Conservation (phyloP, 2,888 invertebrate genomes). For the Uropetala carovei region DNA sequence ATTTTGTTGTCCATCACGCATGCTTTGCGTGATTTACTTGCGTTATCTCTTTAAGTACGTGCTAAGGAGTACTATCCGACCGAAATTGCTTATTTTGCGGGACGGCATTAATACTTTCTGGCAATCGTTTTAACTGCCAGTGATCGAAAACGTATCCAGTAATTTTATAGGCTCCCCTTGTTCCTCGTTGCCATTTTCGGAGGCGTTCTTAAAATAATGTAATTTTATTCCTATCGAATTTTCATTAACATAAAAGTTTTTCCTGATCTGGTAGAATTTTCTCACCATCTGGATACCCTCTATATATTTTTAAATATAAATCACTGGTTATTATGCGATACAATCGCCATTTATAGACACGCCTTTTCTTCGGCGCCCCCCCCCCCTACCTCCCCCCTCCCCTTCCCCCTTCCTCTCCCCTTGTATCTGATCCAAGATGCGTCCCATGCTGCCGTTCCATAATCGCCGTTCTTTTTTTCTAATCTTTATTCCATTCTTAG, state of each 20-base stretch:
- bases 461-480: not conserved
- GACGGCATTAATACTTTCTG: too few relatives aligned
- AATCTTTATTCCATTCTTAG: not conserved
- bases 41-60: too few relatives aligned
- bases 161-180: not conserved
- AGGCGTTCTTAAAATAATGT: conserved; percentile 27
- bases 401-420: too few relatives aligned
- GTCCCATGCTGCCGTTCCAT: not conserved
- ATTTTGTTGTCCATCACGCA: too few relatives aligned
- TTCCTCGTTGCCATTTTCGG: not conserved
- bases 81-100: too few relatives aligned
- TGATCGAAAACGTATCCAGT: not conserved
- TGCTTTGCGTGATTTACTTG: too few relatives aligned
- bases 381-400: too few relatives aligned
- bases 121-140: too few relatives aligned
- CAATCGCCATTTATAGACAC: conserved; percentile 20
- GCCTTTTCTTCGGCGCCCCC: not conserved
- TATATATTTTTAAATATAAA: conserved; percentile 33
- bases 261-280: conserved; percentile 7
- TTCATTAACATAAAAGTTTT: conserved; percentile 33
- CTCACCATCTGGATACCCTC: not conserved
- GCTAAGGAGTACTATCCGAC: too few relatives aligned
- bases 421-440: conserved; percentile 11
- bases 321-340: conserved; percentile 51
- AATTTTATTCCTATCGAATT: conserved; percentile 1